A percentile compares a stretch with the other conserved stretches of the same genome.
Evolutionary conservation across 2,797 vertebrate species (phyloP).

Genomic region (Argya squamiceps): DNA sequence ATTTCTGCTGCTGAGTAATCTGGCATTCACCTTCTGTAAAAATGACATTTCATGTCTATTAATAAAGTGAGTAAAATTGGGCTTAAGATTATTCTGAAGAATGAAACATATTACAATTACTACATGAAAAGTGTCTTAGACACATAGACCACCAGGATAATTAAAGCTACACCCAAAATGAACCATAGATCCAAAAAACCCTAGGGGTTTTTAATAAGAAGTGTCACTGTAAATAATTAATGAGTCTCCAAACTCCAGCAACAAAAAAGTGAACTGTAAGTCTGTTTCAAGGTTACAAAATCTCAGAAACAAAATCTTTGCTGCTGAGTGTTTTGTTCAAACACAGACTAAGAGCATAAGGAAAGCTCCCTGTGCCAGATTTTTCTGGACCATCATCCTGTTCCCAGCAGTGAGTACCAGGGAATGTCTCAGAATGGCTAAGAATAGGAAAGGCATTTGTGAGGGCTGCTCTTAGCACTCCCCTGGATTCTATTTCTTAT

Average conservation of each 20-base stretch:
- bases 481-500: not conserved
- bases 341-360: not conserved
- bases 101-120: not conserved
- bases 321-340: not conserved
- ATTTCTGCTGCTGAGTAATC: not conserved
- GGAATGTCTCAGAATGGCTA: not conserved
- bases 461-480: not conserved
- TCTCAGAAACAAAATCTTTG: not conserved
- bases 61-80: not conserved
- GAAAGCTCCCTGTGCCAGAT: not conserved
- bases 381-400: not conserved
- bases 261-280: not conserved
- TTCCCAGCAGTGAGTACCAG: not conserved
- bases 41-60: not conserved
- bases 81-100: not conserved
- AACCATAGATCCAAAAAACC: not conserved
- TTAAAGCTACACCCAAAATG: not conserved
- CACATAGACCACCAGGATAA: not conserved
- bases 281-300: slow-evolving; percentile 16
- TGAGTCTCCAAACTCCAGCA: not conserved
- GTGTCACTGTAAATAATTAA: slow-evolving; percentile 41
- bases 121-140: not conserved
- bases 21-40: not conserved
- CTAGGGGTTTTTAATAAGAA: not conserved
- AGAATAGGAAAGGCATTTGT: not conserved